Percentiles rank a stretch among this genome's conserved stretches.
phyloP scores from a whole-genome alignment of 2,888 invertebrate species.

The Adineta ricciae region DNA sequence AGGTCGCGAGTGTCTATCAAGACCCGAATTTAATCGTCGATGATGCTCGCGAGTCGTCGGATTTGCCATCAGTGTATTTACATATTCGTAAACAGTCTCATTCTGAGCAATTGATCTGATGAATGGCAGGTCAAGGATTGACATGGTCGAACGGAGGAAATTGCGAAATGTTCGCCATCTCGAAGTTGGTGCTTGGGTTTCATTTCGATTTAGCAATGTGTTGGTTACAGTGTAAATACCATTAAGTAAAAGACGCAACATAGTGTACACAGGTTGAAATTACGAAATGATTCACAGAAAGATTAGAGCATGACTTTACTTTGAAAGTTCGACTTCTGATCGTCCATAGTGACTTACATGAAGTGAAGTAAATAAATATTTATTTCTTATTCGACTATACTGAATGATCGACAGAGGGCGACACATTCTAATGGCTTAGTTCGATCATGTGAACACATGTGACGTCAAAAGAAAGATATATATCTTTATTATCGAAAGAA shows the following conservation, averaged over 20 bases:
- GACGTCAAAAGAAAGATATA: no score
- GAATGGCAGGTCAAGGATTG: not conserved
- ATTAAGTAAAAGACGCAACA: not conserved
- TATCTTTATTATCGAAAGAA: not conserved
- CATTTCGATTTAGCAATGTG: not conserved
- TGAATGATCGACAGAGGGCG: no score
- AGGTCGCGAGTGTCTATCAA: not conserved
- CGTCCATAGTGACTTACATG: no score
- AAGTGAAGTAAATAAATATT: no score
- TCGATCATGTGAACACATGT: no score
- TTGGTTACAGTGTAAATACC: not conserved
- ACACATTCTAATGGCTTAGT: no score
- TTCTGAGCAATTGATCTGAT: not conserved
- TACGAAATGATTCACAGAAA: not conserved
- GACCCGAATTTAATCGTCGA: not conserved
- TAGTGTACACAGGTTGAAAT: not conserved
- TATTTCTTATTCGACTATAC: no score
- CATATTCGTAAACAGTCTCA: not conserved
- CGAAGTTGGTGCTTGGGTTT: not conserved
- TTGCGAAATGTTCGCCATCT: not conserved
- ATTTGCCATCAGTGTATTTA: not conserved
- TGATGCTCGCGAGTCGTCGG: not conserved
- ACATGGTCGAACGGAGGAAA: not conserved
- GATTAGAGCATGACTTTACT: no score
- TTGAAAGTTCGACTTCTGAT: no score